These are phyloP conservation scores for Propithecus deckenii DNA, from an alignment of 2,797 vertebrate genomes.

Conservation along the genomic window DNA sequence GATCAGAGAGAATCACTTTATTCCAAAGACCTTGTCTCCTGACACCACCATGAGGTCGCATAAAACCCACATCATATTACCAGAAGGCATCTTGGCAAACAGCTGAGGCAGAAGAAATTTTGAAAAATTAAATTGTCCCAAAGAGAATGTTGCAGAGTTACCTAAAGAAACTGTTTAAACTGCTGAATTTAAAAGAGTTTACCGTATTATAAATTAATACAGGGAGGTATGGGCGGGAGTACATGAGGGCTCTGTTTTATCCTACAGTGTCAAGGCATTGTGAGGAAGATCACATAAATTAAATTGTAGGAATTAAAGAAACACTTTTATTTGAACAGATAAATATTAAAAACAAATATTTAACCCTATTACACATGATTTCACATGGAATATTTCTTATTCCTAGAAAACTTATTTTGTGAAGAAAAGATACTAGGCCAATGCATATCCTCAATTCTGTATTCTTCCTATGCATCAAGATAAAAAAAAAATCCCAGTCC, in stretches of 20 bases:
- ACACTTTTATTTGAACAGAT: neutral
- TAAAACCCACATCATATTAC: neutral
- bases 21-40: neutral
- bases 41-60: neutral
- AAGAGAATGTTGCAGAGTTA: neutral
- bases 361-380: neutral
- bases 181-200: neutral
- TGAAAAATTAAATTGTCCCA: neutral
- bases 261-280: neutral
- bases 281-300: neutral
- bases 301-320: neutral
- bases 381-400: neutral
- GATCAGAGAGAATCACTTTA: neutral
- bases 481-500: neutral
- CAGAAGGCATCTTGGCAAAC: neutral
- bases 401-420: neutral
- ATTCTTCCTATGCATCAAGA: neutral
- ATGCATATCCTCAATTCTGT: neutral
- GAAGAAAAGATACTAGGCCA: neutral
- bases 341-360: neutral
- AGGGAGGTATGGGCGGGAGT: fast-evolving
- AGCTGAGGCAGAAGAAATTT: neutral
- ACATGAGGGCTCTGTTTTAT: neutral
- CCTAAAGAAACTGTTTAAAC: neutral
- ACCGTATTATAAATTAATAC: neutral